Percentiles rank a stretch among this genome's conserved stretches.
These are phyloP conservation scores for Xylota sylvarum DNA, from an alignment of 2,888 invertebrate genomes.

Conservation along the genomic window DNA sequence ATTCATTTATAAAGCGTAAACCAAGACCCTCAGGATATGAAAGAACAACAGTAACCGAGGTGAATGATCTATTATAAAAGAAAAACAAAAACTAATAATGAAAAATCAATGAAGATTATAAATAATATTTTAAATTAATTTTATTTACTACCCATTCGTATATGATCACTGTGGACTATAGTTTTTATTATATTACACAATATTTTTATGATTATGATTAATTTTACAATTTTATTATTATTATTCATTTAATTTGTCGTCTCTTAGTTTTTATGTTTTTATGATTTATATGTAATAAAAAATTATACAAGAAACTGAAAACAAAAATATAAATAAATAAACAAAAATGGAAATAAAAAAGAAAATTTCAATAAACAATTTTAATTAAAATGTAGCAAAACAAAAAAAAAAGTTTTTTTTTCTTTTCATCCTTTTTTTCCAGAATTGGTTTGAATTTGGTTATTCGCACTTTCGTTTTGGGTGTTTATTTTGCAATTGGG, in stretches of 20 bases:
- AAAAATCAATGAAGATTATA: constrained; percentile 21
- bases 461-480: not conserved
- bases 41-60: constrained; percentile 36
- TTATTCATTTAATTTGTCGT: constrained; percentile 67
- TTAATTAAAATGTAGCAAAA: constrained; percentile 63
- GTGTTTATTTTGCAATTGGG: no score
- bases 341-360: constrained; percentile 39
- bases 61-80: constrained; percentile 10
- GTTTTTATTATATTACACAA: constrained; percentile 33
- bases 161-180: constrained; percentile 14
- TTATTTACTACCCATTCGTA: constrained; percentile 17
- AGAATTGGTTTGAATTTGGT: constrained; percentile 18
- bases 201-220: constrained; percentile 51
- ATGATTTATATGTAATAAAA: constrained; percentile 67
- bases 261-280: constrained; percentile 73
- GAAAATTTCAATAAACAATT: constrained; percentile 66
- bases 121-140: constrained; percentile 17
- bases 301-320: constrained; percentile 63
- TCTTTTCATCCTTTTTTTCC: constrained; percentile 7
- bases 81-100: no score
- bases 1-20: constrained; percentile 44
- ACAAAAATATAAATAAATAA: constrained; percentile 61
- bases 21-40: constrained; percentile 48
- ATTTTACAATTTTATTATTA: constrained; percentile 62
- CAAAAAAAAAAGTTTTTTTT: constrained; percentile 30